Evolutionary conservation across 2,888 invertebrate genomes (phyloP).

Genomic region (Anoncus sp.): DNA sequence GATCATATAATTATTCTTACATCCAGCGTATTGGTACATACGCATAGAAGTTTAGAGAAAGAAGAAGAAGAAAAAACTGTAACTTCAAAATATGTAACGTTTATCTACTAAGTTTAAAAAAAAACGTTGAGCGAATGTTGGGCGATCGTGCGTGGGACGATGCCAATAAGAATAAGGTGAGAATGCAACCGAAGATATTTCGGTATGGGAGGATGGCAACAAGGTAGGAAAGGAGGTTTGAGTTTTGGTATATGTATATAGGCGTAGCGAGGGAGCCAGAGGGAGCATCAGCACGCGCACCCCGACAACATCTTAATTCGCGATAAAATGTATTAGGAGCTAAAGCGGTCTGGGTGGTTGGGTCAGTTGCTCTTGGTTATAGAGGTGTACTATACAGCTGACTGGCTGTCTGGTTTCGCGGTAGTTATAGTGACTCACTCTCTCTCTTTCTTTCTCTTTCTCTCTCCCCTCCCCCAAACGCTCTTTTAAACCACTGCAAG

Average conservation of each 20-base stretch:
- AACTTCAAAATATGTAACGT: constrained; percentile 23
- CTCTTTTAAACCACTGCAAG: constrained; percentile 54
- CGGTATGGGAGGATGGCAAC: constrained; percentile 38
- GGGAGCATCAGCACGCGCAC: constrained; percentile 65
- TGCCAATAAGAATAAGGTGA: constrained; percentile 38
- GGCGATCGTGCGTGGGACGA: constrained; percentile 22
- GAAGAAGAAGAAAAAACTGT: constrained; percentile 24
- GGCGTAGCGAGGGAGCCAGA: constrained; percentile 52
- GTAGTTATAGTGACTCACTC: constrained; percentile 48
- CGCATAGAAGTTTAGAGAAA: constrained; percentile 5
- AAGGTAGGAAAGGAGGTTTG: constrained; percentile 37
- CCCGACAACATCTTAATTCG: constrained; percentile 73
- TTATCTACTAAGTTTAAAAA: constrained; percentile 16
- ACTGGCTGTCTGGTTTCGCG: constrained; percentile 47
- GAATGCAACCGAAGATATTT: constrained; percentile 45
- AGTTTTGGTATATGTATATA: constrained; percentile 27
- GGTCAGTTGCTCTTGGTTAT: constrained; percentile 55
- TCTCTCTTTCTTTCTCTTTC: too few species aligned
- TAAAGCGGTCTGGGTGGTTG: constrained; percentile 67
- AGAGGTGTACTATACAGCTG: constrained; percentile 43
- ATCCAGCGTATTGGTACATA: constrained; percentile 19
- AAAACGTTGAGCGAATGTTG: constrained; percentile 12
- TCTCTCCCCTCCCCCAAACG: too few species aligned
- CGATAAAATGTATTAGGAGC: constrained; percentile 79
- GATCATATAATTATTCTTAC: constrained; percentile 46